Evolutionary conservation across 2,797 vertebrate genomes (phyloP).

Genomic region (Chaetodon trifasciatus): DNA sequence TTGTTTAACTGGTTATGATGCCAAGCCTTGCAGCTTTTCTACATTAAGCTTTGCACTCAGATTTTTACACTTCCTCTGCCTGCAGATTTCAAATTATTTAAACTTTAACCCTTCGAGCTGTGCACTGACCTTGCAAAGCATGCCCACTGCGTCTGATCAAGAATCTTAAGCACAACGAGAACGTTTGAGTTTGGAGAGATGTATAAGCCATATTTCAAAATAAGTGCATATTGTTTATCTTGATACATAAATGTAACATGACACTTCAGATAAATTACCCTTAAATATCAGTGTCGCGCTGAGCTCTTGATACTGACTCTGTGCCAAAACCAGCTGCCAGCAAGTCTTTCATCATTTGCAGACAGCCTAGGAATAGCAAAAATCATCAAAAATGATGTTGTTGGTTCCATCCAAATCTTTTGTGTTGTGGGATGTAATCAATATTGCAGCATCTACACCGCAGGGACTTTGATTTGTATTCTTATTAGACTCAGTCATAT

Average conservation of each 20-base stretch:
- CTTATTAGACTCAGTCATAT: constrained; percentile 43
- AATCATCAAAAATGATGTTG: background rate
- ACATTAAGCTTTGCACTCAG: constrained; percentile 32
- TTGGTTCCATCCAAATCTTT: constrained; percentile 20
- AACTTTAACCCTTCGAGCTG: constrained; percentile 14
- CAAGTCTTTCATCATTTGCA: constrained; percentile 34
- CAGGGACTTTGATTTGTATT: constrained; percentile 33
- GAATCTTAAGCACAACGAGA: background rate
- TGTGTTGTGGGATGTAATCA: constrained; percentile 22
- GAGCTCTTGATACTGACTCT: constrained; percentile 17
- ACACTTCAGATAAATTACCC: constrained; percentile 17
- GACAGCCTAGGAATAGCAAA: constrained; percentile 14
- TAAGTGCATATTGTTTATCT: constrained; percentile 2
- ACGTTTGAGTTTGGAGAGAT: background rate
- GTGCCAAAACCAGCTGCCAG: constrained; percentile 5
- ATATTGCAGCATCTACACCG: constrained; percentile 5
- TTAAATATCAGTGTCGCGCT: constrained; percentile 11
- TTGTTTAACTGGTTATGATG: constrained; percentile 37
- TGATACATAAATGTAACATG: background rate
- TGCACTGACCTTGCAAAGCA: constrained; percentile 42
- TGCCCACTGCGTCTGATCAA: constrained; percentile 23
- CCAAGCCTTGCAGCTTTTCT: constrained; percentile 41
- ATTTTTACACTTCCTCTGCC: constrained; percentile 36
- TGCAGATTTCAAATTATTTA: constrained; percentile 31
- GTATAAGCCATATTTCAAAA: background rate